These are phyloP conservation scores for Macrosteles quadrilineatus DNA, from an alignment of 1,140 invertebrate species.

Conservation along the genomic window DNA sequence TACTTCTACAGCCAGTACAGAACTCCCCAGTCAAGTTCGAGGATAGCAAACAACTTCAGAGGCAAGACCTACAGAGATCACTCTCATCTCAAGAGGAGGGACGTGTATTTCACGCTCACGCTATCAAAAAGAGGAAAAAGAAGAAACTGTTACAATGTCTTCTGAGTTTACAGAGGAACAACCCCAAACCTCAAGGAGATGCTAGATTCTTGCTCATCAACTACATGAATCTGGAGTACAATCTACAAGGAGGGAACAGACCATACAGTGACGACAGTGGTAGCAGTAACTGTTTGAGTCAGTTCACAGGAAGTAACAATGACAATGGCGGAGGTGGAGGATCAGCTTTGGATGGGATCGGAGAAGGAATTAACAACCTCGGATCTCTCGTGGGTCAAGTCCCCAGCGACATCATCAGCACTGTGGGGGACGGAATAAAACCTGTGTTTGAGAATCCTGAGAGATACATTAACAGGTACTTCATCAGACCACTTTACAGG, in stretches of 20 bases:
- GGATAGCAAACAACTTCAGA: background rate
- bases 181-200: background rate
- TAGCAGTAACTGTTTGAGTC: background rate
- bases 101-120: constrained; percentile 13
- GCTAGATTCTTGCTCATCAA: constrained; percentile 10
- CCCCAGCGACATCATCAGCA: constrained; percentile 2
- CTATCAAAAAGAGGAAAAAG: constrained; percentile 12
- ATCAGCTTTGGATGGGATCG: background rate
- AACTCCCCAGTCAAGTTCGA: constrained; percentile 1
- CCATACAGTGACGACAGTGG: constrained; percentile 12
- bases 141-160: constrained; percentile 28
- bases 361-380: constrained; percentile 21
- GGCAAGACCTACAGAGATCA: background rate
- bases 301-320: background rate
- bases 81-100: background rate
- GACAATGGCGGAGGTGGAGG: background rate
- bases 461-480: constrained; percentile 21
- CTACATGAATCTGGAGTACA: constrained; percentile 12
- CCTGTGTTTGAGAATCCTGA: constrained; percentile 25
- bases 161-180: background rate
- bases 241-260: background rate
- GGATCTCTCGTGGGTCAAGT: background rate
- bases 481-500: constrained; percentile 21
- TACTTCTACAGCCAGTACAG: too few relatives aligned
- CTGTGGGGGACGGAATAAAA: constrained; percentile 13